phyloP scores from a whole-genome alignment of 1,140 invertebrate species.

The Neotoxoptera formosana region DNA sequence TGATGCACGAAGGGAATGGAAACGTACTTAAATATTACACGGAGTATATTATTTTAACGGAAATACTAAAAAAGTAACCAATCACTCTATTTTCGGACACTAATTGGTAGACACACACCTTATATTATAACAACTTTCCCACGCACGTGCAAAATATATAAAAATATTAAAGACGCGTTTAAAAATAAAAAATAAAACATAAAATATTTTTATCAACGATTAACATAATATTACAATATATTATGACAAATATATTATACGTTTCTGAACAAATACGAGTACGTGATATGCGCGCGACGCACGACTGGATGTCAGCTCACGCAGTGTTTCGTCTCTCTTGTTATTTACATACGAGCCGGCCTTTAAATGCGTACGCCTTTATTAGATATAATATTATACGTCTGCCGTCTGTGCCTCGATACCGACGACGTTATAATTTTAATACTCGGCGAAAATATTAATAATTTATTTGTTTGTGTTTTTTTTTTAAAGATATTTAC shows the following conservation, averaged over 20 bases:
- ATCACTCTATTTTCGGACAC: not conserved
- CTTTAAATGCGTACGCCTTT: not conserved
- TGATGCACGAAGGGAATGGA: not conserved
- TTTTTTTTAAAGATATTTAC: not conserved
- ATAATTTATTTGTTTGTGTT: not conserved
- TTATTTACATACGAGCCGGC: not conserved
- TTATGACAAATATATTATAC: not conserved
- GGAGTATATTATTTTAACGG: not conserved
- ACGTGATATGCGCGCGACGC: not conserved
- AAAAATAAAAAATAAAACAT: not conserved
- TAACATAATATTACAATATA: not conserved
- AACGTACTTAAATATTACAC: not conserved
- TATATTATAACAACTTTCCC: not conserved
- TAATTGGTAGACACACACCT: not conserved
- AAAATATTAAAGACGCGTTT: not conserved
- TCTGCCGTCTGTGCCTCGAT: not conserved
- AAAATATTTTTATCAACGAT: not conserved
- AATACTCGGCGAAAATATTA: not conserved
- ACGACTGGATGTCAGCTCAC: not conserved
- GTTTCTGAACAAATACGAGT: not conserved
- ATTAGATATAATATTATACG: too few species aligned
- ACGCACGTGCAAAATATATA: not conserved
- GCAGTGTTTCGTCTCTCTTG: not conserved
- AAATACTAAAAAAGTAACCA: not conserved
- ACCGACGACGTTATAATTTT: not conserved